Evolutionary conservation across 2,797 vertebrate genomes (phyloP).

Genomic region (Sebastes diaconus): DNA sequence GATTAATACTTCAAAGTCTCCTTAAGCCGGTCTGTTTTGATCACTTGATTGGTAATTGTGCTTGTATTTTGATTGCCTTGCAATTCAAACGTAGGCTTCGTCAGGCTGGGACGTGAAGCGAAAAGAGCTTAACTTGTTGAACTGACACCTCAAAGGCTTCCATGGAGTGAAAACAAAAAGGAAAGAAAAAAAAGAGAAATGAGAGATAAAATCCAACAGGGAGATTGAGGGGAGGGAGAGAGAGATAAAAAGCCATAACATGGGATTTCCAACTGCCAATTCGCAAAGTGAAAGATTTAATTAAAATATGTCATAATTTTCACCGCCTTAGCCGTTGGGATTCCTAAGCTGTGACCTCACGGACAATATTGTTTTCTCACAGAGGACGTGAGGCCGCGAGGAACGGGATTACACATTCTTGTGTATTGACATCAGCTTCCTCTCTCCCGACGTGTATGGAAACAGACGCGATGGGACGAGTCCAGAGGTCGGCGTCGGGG

Average conservation of each 20-base stretch:
- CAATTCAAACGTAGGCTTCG: conserved; percentile 49
- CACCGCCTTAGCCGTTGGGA: conserved; percentile 75
- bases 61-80: conserved; percentile 69
- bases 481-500: conserved; percentile 65
- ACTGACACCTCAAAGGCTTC: conserved; percentile 72
- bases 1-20: conserved; percentile 72
- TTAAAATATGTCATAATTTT: conserved; percentile 84
- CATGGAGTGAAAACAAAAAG: conserved; percentile 53
- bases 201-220: conserved; percentile 47
- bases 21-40: conserved; percentile 63
- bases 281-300: conserved; percentile 81
- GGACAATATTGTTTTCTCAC: conserved; percentile 78
- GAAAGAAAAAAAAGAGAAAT: conserved; percentile 6
- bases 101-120: conserved; percentile 61
- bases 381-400: conserved; percentile 68
- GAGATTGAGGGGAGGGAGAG: conserved; percentile 22
- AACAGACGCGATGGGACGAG: conserved; percentile 70
- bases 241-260: conserved; percentile 62
- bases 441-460: conserved; percentile 65
- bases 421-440: conserved; percentile 80
- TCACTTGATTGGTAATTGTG: conserved; percentile 67
- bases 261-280: conserved; percentile 76
- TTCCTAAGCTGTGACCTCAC: conserved; percentile 80
- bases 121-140: conserved; percentile 68
- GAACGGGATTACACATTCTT: conserved; percentile 84